Evolutionary conservation across 2,797 vertebrate species (phyloP).

Genomic region (Siniperca scherzeri): DNA sequence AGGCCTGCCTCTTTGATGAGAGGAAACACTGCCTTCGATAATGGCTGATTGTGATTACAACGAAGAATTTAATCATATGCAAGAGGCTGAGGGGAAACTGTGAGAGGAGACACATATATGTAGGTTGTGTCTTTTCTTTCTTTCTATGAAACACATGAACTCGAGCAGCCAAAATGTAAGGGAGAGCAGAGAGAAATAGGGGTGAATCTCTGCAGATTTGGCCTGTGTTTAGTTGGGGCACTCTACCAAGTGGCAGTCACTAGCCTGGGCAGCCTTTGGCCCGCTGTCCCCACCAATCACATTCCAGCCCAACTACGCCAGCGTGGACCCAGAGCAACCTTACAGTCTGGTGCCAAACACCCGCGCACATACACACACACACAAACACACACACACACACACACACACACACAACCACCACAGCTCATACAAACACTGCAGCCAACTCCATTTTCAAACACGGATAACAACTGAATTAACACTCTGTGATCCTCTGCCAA

Average conservation of each 20-base stretch:
- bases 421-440: conserved; percentile 62
- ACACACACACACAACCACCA: conserved; percentile 50
- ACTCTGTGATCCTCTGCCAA: conserved; percentile 78
- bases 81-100: conserved; percentile 35
- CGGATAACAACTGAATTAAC: conserved; percentile 86
- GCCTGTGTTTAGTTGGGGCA: conserved; percentile 75
- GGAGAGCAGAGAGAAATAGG: conserved; percentile 51
- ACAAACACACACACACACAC: conserved; percentile 43
- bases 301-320: conserved; percentile 69
- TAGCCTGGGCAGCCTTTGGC: conserved; percentile 79
- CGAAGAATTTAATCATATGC: conserved; percentile 25
- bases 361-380: conserved; percentile 1
- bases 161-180: conserved; percentile 51
- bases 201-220: conserved; percentile 74
- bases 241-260: conserved; percentile 78
- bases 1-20: conserved; percentile 44
- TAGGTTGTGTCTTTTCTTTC: conserved; percentile 35
- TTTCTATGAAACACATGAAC: conserved; percentile 41
- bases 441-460: conserved; percentile 82
- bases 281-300: conserved; percentile 80
- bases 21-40: conserved; percentile 39
- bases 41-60: conserved; percentile 45
- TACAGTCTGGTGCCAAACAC: conserved; percentile 73
- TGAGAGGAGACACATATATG: conserved; percentile 13
- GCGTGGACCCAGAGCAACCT: conserved; percentile 75